Evolutionary conservation across 2,888 invertebrate genomes (phyloP).

Genomic region (Cantharis rufa): DNA sequence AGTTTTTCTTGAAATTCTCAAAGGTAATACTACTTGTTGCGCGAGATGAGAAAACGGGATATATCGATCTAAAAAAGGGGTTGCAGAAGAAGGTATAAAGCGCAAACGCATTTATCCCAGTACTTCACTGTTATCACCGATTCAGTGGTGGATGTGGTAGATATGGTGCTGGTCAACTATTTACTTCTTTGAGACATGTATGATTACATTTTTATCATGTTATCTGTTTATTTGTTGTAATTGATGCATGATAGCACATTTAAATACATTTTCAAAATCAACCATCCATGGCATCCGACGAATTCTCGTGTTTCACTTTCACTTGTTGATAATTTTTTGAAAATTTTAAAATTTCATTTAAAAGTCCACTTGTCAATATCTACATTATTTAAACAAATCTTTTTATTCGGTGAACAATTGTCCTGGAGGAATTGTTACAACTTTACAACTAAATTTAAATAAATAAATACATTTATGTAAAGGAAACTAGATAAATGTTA

Average conservation of each 20-base stretch:
- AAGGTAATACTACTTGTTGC: slow-evolving; percentile 36
- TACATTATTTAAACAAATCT: background rate
- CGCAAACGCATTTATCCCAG: slow-evolving; percentile 38
- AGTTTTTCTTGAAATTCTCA: background rate
- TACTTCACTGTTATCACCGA: slow-evolving; percentile 29
- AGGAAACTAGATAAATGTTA: background rate
- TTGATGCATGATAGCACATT: background rate
- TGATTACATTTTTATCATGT: slow-evolving; percentile 1
- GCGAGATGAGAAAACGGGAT: slow-evolving; percentile 31
- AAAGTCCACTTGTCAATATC: background rate
- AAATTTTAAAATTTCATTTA: background rate
- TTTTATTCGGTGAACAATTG: background rate
- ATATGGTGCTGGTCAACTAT: background rate
- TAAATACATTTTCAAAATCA: background rate
- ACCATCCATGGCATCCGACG: background rate
- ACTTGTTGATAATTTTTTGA: background rate
- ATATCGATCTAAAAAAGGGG: slow-evolving; percentile 38
- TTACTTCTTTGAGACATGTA: background rate
- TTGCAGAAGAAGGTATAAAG: slow-evolving; percentile 36
- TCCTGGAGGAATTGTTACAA: background rate
- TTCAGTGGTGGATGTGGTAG: slow-evolving; percentile 31
- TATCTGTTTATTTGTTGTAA: background rate
- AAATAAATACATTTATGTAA: background rate
- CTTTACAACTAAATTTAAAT: background rate
- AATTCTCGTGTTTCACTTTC: background rate